Evolutionary conservation across 2,797 vertebrate species (phyloP), one percentile per base, ranked within the genome.

Genomic region (Coreius guichenoti): DNA sequence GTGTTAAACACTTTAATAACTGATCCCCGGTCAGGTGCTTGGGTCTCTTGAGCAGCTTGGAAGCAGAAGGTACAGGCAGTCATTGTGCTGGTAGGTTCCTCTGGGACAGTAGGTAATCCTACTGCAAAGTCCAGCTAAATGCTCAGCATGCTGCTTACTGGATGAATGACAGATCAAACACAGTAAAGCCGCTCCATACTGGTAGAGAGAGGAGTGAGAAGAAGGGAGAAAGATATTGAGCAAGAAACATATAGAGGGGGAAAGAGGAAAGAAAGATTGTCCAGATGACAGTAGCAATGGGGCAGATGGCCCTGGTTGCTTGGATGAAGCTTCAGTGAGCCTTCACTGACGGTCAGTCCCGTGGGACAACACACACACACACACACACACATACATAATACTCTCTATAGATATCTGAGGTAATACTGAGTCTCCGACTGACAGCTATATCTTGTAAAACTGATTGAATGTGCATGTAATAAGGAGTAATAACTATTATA

Each of bases 231-330:
- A 63, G 80, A 78, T 65, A 70, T 23, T 81, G 86, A 81, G 72
- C 49, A 26, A 87, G 86, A 87, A 88, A 84, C 45, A 36, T 13
- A 78, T 23, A 49, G 39, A 61, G 51, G 31, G 83, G 56, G 51
- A 76, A 76, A 36, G 49, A 76, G 68, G 39, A 85, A n/a, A 67
- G 90, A 69, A 82, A 75, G 65, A 61, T 39, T 29, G 80, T 81
- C 82, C 89, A 90, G 89, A 90, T 90, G 90, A 91, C 86, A 78
- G 86, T 86, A 85, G 77, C 78, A 63, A 77, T 68, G 72, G 43
- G 93, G 92, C 95, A 96, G 95, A 96, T 95, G 95, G 95, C 65
- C 92, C 92, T 89, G 93, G 92, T 93, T 93, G 87, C 90, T 92
- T 90, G 91, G 91, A 91, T 93, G 94, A 93, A 93, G 94, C 91